A percentile compares a stretch with the other conserved stretches of the same genome.
These are phyloP conservation scores for Stichodactyla helianthus DNA, from an alignment of 64 coral and sea anemone genomes.

Conservation along the genomic window DNA sequence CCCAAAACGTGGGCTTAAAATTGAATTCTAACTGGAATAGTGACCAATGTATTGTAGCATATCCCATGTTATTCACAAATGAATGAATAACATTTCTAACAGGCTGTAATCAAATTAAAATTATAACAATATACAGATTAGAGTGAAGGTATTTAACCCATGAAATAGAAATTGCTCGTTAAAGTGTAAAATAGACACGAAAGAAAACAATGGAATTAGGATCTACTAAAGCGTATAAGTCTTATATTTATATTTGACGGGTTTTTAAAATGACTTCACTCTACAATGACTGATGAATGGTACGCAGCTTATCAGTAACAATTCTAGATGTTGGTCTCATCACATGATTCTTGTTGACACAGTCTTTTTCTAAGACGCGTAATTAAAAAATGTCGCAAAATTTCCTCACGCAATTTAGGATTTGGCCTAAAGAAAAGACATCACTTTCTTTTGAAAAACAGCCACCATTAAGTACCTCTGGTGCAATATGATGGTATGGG, in stretches of 20 bases:
- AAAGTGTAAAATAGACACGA: too few species aligned
- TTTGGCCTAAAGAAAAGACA: not conserved
- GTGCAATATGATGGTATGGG: slow-evolving; percentile 1
- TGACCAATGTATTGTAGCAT: too few species aligned
- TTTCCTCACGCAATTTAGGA: not conserved
- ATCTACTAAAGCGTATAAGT: too few species aligned
- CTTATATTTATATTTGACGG: too few species aligned
- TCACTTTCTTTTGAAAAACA: not conserved
- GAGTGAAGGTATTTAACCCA: too few species aligned
- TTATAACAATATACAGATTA: not conserved
- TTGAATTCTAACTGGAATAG: not conserved
- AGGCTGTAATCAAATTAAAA: not conserved
- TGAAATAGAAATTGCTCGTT: too few species aligned
- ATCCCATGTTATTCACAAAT: too few species aligned
- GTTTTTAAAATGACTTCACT: too few species aligned
- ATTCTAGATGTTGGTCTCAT: not conserved
- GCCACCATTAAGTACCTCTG: slow-evolving; percentile 4
- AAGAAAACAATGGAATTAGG: too few species aligned
- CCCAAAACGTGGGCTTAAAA: not conserved
- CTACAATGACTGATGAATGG: not conserved
- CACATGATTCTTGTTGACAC: not conserved
- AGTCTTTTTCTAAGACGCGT: not conserved
- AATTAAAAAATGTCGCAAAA: not conserved
- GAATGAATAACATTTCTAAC: not conserved
- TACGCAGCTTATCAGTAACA: not conserved